These are phyloP conservation scores for Myiotriccus ornatus DNA, from an alignment of 2,797 vertebrate genomes.

Conservation along the genomic window DNA sequence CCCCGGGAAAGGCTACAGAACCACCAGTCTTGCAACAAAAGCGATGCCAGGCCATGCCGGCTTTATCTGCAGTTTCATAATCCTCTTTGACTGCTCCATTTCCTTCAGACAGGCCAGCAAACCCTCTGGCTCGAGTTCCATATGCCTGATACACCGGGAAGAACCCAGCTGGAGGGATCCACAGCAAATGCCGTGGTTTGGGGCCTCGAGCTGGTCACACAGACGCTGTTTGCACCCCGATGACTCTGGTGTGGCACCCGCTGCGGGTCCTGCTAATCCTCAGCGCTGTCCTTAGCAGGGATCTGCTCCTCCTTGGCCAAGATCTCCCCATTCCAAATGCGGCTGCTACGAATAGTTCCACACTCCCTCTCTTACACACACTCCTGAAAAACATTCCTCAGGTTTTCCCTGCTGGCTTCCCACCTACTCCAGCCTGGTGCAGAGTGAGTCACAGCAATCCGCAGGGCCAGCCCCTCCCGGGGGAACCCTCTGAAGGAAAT, in stretches of 20 bases:
- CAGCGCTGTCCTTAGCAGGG: background rate
- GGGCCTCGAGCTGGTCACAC: background rate
- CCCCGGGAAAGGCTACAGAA: background rate
- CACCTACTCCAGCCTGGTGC: background rate
- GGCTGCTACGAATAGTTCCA: background rate
- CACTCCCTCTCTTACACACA: background rate
- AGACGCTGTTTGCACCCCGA: background rate
- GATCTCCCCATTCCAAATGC: fast-evolving
- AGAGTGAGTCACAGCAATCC: slow-evolving; percentile 16
- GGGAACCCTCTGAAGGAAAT: background rate
- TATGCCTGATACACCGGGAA: background rate
- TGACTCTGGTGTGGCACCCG: background rate
- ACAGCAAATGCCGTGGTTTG: fast-evolving
- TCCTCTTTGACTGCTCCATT: background rate
- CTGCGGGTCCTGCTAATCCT: background rate
- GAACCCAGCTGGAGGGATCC: background rate
- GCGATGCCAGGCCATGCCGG: background rate
- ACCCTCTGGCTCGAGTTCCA: background rate
- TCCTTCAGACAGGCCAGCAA: background rate
- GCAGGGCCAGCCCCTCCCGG: background rate
- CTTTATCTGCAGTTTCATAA: background rate
- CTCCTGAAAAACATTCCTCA: background rate
- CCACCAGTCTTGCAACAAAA: background rate
- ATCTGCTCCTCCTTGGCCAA: background rate
- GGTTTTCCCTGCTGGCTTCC: background rate